Base-by-base conservation (phyloP, 1,140 invertebrate genomes). In the Manduca sexta region DNA sequence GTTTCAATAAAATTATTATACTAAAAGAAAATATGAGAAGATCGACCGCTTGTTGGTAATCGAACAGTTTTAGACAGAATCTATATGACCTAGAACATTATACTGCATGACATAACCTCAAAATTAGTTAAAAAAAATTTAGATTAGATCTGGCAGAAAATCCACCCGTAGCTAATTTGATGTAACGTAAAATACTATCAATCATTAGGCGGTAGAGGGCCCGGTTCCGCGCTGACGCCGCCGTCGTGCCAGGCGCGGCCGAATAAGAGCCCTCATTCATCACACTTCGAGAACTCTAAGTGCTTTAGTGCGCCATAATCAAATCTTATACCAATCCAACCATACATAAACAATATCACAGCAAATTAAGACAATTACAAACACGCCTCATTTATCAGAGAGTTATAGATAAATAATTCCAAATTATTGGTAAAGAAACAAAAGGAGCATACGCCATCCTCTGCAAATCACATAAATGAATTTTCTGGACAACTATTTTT, bases 211-310 rank as follows among this genome's bases (percentile, higher is more conserved):
- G 51, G 49, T 41, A 45, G 52, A 44, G 53, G 59, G 63, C 59
- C 67, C 54, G 56, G 70, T 72, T 65, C 62, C 64, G 62, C 55
- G 38, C 60, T 55, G 44, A 34, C 56, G 51, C 53, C 49, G 44
- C 47, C 35, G 39, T 16, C 39, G 39, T 21, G 13, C 14, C 26
- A 33, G 52, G 18, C 52, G 29, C 21, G 16, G 26, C 59, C 11
- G 56, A 67, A 41, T 29, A 12, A 7, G 17, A 60, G 48, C 56
- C 52, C 64, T 66, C 74, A 77, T 81, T 79, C 75, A 79, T 79
- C 77, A 83, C 69, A 79, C 72, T 78, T 79, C 75, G 74, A 81
- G 53, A 62, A 52, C 60, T 73, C 68, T 64, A 82, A 80, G 76
- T 83, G 71, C 69, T 75, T 67, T 67, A 69, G 52, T 69, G 68